Conservation (phyloP, 1,140 invertebrate species). For the Sinonovacula constricta region DNA sequence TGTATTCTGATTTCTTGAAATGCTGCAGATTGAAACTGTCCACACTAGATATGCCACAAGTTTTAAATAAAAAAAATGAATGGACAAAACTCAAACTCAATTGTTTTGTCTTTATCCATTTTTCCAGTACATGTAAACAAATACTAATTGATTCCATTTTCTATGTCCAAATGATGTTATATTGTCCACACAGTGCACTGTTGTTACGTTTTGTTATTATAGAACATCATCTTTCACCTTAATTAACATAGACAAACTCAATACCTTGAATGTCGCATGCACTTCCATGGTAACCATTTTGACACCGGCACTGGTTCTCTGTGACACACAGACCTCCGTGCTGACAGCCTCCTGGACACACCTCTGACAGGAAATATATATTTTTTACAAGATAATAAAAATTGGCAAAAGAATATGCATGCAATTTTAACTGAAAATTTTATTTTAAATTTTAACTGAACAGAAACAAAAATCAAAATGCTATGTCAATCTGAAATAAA, state of each 20-base stretch:
- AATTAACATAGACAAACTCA: background rate
- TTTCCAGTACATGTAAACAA: background rate
- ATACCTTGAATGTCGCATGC: slow-evolving; percentile 11
- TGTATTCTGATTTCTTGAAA: too few relatives aligned
- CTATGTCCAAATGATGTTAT: background rate
- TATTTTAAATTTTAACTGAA: background rate
- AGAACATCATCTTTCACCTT: background rate
- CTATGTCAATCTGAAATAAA: background rate
- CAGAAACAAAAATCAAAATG: too few relatives aligned
- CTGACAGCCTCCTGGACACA: slow-evolving; percentile 27
- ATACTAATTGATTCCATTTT: background rate
- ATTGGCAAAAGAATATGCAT: background rate
- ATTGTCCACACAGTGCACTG: background rate
- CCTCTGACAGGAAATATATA: background rate
- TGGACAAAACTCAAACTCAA: too few relatives aligned
- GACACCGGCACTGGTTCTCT: slow-evolving; percentile 9
- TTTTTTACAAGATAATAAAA: background rate
- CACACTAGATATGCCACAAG: too few relatives aligned
- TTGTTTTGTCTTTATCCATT: background rate
- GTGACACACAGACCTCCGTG: slow-evolving; percentile 28
- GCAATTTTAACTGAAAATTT: background rate
- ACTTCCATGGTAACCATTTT: background rate
- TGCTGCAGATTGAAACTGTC: too few relatives aligned
- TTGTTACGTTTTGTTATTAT: background rate
- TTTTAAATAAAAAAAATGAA: too few relatives aligned